Evolutionary conservation across 1,140 invertebrate species (phyloP), one percentile per base, ranked within the genome.

Genomic region (Macrobrachium nipponense): DNA sequence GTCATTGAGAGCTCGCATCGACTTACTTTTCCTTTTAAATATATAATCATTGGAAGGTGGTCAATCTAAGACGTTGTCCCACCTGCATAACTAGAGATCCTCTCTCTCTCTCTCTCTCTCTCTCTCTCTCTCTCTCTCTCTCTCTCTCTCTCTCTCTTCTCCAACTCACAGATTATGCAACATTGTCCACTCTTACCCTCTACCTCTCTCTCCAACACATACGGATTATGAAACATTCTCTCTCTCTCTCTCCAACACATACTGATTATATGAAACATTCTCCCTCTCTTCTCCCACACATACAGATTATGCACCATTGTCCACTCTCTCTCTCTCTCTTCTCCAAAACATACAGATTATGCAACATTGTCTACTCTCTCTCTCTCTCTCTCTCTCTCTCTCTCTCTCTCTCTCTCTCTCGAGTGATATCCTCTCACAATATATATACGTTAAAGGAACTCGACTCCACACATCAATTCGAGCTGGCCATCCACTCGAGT

Each of bases 321-420:
- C n/a, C n/a, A 8, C 72, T 44, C 43, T 75, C 20, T 75, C 72
- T 75, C 43, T 75, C 72, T n/a, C 17, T n/a, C n/a, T 44, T 44
- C 23, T 75, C 17, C 23, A 18, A 5, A 2, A 11, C 72, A 36
- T 36, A 23, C 11, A 10, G 10, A 11, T 44, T 75, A 23, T 18
- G 18, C 72, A 23, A 23, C 72, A 8, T 18, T 44, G 0, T 44
- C 72, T 5, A 18, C 43, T n/a, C 43, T 44, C 18, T 43, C 18
- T 23, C 43, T 36, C 73, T 44, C 76, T 78, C 76, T 78, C 64
- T 68, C 64, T 68, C 64, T 68, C 64, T 68, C 64, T 68, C 64
- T 68, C 64, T 68, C 64, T 68, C 64, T 68, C 64, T 68, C 64
- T 68, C 64, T 68, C 73, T 43, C 27, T 12, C 36, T 76, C 27